These are phyloP conservation scores for Stenodera caucasica DNA, from an alignment of 2,888 invertebrate genomes.

Conservation along the genomic window DNA sequence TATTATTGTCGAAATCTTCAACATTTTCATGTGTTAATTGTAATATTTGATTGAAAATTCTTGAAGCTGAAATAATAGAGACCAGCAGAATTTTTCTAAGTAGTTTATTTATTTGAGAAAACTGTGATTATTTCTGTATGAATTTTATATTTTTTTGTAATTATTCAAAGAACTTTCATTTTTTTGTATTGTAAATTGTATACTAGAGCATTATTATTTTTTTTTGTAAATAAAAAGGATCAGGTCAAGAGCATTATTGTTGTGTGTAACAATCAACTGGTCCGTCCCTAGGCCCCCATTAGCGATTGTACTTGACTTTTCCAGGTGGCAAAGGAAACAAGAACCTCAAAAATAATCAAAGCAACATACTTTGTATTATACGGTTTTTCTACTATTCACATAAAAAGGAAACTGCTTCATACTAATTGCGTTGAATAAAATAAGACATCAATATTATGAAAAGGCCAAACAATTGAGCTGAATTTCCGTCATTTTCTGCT, in stretches of 20 bases:
- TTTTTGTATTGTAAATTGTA: not conserved
- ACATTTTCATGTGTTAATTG: too few species aligned
- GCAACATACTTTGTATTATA: not conserved
- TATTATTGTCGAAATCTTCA: too few species aligned
- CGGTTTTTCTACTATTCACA: not conserved
- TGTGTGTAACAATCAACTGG: conserved; percentile 3
- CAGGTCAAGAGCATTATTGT: not conserved
- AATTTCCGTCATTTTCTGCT: not conserved
- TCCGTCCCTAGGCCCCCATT: not conserved
- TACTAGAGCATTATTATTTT: not conserved
- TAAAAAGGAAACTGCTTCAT: not conserved
- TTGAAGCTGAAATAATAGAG: too few species aligned
- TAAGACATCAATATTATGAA: not conserved
- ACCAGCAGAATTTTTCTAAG: too few species aligned
- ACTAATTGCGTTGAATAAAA: conserved; percentile 3
- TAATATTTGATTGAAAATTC: too few species aligned
- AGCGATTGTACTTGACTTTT: conserved; percentile 5
- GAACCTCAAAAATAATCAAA: conserved; percentile 8
- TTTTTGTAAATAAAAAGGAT: not conserved
- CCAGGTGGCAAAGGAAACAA: conserved; percentile 10
- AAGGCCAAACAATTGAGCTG: not conserved
- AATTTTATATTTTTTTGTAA: not conserved
- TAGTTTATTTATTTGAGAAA: too few species aligned
- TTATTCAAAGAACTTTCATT: not conserved
- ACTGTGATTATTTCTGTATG: not conserved